Evolutionary conservation across 2,888 invertebrate genomes (phyloP), one percentile per base, ranked within the genome.

Genomic region (Acanthosoma haemorrhoidale): DNA sequence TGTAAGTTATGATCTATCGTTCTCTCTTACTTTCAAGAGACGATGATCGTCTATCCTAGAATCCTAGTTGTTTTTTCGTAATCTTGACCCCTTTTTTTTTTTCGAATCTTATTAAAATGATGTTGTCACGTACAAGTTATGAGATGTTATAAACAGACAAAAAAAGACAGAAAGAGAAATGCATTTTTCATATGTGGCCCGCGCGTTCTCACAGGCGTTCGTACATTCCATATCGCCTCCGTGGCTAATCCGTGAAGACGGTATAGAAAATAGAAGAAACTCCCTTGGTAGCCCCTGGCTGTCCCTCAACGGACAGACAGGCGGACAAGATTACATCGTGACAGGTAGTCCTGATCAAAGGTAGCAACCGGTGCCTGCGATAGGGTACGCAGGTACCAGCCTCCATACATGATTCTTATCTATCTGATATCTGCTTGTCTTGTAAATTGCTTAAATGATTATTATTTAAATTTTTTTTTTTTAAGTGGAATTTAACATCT

Each of bases 291-390:
- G 51, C 51, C 25, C n/a, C n/a, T 13, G 25, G 3, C 51, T 51
- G 51, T 51, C 51, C 21, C 13, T 3, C 2, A 25, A n/a, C 1
- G 6, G 51, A 51, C 51, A 25, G 51, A 25, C 51, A 51, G 51
- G n/a, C 25, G 13, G 18, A 25, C 13, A 21, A 51, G 51, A 51
- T 51, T 51, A 51, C 51, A 51, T 51, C 51, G 25, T 25, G 25
- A n/a, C 51, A 51, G 51, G 51, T 51, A 51, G 51, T 51, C 29
- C 2, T 51, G 25, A 51, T 51, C 51, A 51, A 51, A 51, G 51
- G 41, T 2, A 13, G 5, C 51, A 25, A n/a, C 25, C 25, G n/a
- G n/a, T n/a, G n/a, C n/a, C n/a, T n/a, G n/a, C 25, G 5, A n/a
- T 51, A 51, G 13, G n/a, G 25, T 25, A 51, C 29, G 21, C 51